Evolutionary conservation across 2,888 invertebrate genomes (phyloP), one percentile per base, ranked within the genome.

Genomic region (Hipparchia sbordonii): DNA sequence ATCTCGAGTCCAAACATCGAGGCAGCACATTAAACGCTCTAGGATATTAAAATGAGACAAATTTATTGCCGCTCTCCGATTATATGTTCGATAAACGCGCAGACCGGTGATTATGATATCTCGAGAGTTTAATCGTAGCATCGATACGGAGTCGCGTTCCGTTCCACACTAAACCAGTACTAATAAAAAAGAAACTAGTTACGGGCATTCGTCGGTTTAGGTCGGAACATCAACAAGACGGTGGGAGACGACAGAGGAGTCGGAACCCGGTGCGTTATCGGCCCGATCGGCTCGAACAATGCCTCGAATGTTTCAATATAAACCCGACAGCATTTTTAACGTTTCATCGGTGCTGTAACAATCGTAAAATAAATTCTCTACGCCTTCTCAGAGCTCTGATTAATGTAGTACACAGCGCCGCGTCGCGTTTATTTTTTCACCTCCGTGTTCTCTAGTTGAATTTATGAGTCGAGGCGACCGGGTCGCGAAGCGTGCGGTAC

Each of bases 101-200:
- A 91, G 90, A 89, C 92, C 92, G 88, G 92, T 93, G 93, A 93
- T 93, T 93, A 93, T 93, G 93, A 93, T 93, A 93, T 93, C 93
- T 93, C 83, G 68, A 80, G 82, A 84, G 87, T 89, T 86, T 90
- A 92, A 93, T 93, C 93, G 90, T 88, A 87, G 84, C 87, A 92
- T 92, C 93, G 92, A 90, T 91, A 91, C 89, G 80, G 82, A 87
- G 89, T 87, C 85, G 91, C 92, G 92, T 90, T 91, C 90, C 88
- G 91, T 91, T 91, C 89, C 88, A 89, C 85, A 90, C 89, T 85
- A 91, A 91, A 93, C 93, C 92, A 88, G 93, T 92, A 91, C 87
- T 86, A 90, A 92, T 93, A 93, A 93, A 93, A 92, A 92, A 88
- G 87, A 92, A 92, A 92, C 92, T 92, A 87, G 92, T 90, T 91